Evolutionary conservation across 2,888 invertebrate species (phyloP).

Genomic region (Ashinkailepas kermadecensis): DNA sequence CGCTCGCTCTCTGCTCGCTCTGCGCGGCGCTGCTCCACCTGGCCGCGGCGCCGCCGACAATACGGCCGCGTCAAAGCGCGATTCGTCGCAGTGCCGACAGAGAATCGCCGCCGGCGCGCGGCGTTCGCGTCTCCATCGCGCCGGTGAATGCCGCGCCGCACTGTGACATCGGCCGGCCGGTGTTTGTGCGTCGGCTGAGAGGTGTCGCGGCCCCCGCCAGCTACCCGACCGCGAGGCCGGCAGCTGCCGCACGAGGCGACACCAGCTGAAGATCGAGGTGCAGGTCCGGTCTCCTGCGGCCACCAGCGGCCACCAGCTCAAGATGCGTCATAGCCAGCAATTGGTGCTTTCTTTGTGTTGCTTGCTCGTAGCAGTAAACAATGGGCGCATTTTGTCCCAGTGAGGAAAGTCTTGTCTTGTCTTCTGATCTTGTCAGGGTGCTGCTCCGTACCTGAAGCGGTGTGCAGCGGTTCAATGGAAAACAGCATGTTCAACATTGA

Average conservation of each 20-base stretch:
- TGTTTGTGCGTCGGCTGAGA: constrained; percentile 6
- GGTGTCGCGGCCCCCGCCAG: background rate
- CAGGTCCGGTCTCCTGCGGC: background rate
- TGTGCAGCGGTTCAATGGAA: no score
- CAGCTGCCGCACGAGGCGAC: background rate
- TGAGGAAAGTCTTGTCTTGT: no score
- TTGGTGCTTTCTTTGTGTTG: no score
- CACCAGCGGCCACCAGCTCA: background rate
- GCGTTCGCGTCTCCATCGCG: background rate
- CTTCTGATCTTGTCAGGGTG: no score
- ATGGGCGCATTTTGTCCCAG: no score
- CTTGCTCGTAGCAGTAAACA: no score
- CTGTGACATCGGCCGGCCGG: background rate
- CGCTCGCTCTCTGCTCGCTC: background rate
- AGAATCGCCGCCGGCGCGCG: background rate
- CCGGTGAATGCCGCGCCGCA: background rate
- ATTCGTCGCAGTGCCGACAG: background rate
- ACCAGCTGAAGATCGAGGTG: background rate
- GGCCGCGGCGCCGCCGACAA: background rate
- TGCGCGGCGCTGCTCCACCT: background rate
- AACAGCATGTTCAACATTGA: no score
- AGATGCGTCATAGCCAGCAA: no score
- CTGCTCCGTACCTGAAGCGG: no score
- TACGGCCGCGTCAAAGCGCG: background rate
- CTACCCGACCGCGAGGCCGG: background rate